Evolutionary conservation across 23 tunicate genomes (phyloP).

Genomic region (Aplidium turbinatum): DNA sequence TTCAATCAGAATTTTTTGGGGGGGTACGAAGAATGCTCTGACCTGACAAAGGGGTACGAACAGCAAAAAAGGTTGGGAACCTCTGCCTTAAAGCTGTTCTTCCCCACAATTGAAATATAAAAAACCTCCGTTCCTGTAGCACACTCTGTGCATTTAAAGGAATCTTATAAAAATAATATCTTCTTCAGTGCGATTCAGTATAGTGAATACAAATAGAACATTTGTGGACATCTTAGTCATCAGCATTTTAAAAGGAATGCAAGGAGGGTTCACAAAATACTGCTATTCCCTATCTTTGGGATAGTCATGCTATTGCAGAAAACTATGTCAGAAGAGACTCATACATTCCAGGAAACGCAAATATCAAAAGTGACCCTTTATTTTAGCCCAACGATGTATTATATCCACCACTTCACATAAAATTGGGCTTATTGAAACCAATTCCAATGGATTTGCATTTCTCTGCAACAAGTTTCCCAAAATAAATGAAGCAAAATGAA

Average conservation of each 20-base stretch:
- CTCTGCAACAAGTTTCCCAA: constrained; percentile 11
- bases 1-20: no score
- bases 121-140: no score
- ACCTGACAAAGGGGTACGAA: no score
- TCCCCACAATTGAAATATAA: no score
- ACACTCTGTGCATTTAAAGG: no score
- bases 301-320: constrained; percentile 10
- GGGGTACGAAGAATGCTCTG: no score
- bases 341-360: constrained; percentile 13
- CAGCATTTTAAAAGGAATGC: constrained; percentile 2
- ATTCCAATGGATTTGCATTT: constrained; percentile 8
- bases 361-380: constrained; percentile 9
- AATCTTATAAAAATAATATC: no score
- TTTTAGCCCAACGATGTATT: not conserved
- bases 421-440: not conserved
- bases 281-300: not conserved
- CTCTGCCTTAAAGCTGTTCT: no score
- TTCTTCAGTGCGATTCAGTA: no score
- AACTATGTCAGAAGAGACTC: constrained; percentile 6
- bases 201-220: no score
- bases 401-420: constrained; percentile 10
- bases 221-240: no score
- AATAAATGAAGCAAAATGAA: constrained; percentile 12
- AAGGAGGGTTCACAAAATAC: constrained; percentile 11
- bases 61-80: no score